phyloP scores from a whole-genome alignment of 2,888 invertebrate genomes.

The Lepidocyrtoides sp. region DNA sequence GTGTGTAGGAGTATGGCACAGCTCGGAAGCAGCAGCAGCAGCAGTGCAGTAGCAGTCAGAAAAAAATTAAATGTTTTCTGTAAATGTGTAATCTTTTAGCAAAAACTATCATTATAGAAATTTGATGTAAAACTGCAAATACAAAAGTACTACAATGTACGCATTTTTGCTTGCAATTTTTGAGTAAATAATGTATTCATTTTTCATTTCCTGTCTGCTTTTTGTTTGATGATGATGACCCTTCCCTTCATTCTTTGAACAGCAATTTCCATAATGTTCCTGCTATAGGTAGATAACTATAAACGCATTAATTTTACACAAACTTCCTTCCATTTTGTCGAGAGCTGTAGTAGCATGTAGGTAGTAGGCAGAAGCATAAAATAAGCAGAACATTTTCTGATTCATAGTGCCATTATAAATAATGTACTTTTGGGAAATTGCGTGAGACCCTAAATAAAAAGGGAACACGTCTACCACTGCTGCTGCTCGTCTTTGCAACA shows the following conservation, averaged over 20 bases:
- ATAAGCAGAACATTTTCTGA: not conserved
- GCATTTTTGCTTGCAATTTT: not conserved
- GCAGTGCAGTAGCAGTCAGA: not conserved
- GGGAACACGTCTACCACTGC: constrained; percentile 6
- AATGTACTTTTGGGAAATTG: constrained; percentile 44
- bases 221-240: constrained; percentile 54
- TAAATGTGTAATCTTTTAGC: not conserved
- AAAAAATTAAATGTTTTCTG: too few species aligned
- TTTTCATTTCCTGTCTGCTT: constrained; percentile 73
- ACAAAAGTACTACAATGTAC: not conserved
- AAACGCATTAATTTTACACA: constrained; percentile 47
- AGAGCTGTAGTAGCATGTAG: not conserved
- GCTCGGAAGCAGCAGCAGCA: not conserved
- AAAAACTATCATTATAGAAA: constrained; percentile 7
- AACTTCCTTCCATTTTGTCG: constrained; percentile 42
- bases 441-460: constrained; percentile 58
- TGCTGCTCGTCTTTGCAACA: not conserved
- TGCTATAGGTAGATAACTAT: not conserved
- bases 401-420: constrained; percentile 42
- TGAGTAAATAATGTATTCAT: constrained; percentile 36
- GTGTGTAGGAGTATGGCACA: constrained; percentile 13
- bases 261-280: constrained; percentile 71
- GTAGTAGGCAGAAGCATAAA: not conserved
- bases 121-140: too few species aligned
- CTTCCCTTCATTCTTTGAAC: constrained; percentile 67